These are phyloP conservation scores for Dolichallabes microphthalmus DNA, from an alignment of 2,113 vertebrate genomes.

Conservation along the genomic window DNA sequence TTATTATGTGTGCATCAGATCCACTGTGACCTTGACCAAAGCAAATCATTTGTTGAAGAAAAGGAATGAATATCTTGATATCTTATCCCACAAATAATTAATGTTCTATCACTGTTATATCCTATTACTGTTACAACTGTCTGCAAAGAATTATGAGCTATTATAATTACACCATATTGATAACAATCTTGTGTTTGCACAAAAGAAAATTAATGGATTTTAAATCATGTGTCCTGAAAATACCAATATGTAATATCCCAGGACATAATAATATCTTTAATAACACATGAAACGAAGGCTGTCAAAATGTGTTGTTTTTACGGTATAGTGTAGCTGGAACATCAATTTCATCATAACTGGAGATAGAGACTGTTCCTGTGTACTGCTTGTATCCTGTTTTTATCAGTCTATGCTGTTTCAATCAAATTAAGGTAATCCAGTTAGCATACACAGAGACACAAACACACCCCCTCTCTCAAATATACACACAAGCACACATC, in stretches of 20 bases:
- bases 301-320: neutral
- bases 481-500: conserved; percentile 44
- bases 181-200: neutral
- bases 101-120: neutral
- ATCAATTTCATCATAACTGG: conserved; percentile 23
- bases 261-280: neutral
- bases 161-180: neutral
- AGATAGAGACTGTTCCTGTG: conserved; percentile 1
- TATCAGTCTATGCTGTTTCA: conserved; percentile 48
- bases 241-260: neutral
- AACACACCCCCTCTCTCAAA: conserved; percentile 11
- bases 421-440: conserved; percentile 59
- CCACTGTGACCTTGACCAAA: neutral
- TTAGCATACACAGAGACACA: conserved; percentile 40
- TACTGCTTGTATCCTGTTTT: conserved; percentile 21
- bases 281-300: neutral
- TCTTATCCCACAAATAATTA: neutral
- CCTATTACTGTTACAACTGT: neutral
- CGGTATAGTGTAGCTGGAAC: neutral
- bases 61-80: neutral
- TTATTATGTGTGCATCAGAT: neutral
- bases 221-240: neutral
- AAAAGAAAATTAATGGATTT: neutral
- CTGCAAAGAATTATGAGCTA: neutral
- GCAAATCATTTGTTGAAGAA: neutral